Evolutionary conservation across 2,113 vertebrate genomes (phyloP).

Genomic region (Halcyon malimbica): DNA sequence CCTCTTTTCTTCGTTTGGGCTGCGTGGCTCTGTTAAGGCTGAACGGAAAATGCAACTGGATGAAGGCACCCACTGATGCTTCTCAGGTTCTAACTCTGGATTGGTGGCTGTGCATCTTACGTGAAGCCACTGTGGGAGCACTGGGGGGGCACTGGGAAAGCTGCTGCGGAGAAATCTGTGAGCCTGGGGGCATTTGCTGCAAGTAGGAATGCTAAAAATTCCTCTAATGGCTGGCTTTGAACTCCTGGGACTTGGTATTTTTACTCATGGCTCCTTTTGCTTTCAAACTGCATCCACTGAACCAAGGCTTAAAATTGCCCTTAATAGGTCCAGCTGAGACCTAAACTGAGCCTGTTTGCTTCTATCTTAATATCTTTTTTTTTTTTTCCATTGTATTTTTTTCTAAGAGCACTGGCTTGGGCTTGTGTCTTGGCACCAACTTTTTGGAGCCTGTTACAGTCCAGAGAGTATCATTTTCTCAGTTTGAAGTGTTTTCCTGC

Average conservation of each 20-base stretch:
- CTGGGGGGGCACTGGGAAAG: not conserved
- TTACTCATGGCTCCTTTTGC: not conserved
- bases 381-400: no score
- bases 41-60: not conserved
- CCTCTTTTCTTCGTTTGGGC: not conserved
- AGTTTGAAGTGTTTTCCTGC: not conserved
- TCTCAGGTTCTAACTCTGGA: not conserved
- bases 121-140: not conserved
- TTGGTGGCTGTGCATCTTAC: no score
- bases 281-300: not conserved
- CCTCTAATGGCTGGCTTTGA: not conserved
- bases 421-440: not conserved
- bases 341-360: not conserved
- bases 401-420: not conserved
- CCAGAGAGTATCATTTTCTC: not conserved
- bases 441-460: not conserved
- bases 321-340: not conserved
- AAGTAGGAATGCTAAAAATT: slow-evolving; percentile 6
- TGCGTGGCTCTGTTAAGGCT: not conserved
- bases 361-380: not conserved
- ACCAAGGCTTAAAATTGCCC: not conserved
- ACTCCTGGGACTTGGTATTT: not conserved
- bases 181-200: not conserved
- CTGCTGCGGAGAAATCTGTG: not conserved
- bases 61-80: not conserved